These are phyloP conservation scores for Ascidia mentula DNA, from an alignment of 23 tunicate genomes.

Conservation along the genomic window DNA sequence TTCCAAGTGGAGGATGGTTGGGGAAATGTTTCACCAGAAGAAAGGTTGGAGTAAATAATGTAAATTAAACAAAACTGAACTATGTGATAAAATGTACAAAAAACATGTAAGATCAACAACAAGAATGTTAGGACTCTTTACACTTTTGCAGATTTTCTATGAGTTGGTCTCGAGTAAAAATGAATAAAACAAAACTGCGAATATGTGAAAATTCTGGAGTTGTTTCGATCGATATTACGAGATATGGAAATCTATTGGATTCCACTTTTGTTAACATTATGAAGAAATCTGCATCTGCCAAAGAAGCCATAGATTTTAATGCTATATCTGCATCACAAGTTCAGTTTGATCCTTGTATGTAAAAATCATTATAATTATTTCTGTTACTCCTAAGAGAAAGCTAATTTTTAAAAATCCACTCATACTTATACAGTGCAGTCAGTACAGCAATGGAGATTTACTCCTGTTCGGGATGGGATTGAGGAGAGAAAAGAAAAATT, in stretches of 20 bases:
- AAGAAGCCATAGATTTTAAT: constrained; percentile 30
- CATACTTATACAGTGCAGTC: not conserved
- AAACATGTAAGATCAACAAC: not conserved
- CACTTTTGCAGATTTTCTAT: constrained; percentile 46
- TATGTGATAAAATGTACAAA: too few species aligned
- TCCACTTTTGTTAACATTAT: constrained; percentile 61
- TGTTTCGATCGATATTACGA: constrained; percentile 13
- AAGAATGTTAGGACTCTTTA: not conserved
- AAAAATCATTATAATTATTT: not conserved
- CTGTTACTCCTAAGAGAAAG: not conserved
- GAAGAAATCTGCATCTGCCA: constrained; percentile 27
- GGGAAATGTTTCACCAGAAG: constrained; percentile 53
- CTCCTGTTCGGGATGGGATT: constrained; percentile 31
- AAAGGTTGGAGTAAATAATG: constrained; percentile 27
- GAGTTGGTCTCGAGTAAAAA: constrained; percentile 74
- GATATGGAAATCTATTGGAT: constrained; percentile 45
- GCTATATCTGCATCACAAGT: constrained; percentile 57
- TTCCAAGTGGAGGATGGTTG: constrained; percentile 85
- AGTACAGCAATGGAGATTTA: constrained; percentile 33
- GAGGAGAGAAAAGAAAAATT: constrained; percentile 70
- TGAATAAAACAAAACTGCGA: constrained; percentile 18
- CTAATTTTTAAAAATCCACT: not conserved
- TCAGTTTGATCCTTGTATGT: constrained; percentile 86
- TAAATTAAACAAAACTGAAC: not conserved
- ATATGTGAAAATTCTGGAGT: constrained; percentile 52